Evolutionary conservation across 1,140 invertebrate genomes (phyloP).

Genomic region (Drosophila seguyi): DNA sequence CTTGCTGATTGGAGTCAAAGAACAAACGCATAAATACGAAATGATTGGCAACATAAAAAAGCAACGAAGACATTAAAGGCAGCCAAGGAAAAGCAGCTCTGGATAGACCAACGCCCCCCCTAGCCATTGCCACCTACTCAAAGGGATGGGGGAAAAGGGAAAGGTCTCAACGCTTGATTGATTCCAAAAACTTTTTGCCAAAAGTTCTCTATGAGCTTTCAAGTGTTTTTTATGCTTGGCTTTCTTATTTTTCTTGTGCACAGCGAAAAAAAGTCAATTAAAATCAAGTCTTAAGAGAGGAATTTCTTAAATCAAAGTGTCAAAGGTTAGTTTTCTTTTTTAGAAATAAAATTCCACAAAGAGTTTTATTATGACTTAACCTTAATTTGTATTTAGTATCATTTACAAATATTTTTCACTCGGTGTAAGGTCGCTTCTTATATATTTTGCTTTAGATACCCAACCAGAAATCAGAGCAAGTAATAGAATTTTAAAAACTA

Average conservation of each 20-base stretch:
- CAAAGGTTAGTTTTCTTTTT: too few relatives aligned
- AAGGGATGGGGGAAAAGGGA: neutral
- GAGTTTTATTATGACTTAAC: too few relatives aligned
- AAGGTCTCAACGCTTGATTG: slow-evolving; percentile 69
- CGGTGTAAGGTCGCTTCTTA: neutral
- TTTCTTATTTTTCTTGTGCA: slow-evolving; percentile 13
- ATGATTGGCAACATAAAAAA: slow-evolving; percentile 74
- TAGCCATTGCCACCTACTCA: slow-evolving; percentile 61
- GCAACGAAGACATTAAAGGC: slow-evolving; percentile 23
- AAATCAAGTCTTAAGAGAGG: neutral
- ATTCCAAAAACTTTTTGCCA: slow-evolving; percentile 72
- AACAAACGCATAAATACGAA: slow-evolving; percentile 78
- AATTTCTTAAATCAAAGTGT: neutral
- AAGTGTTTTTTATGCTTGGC: slow-evolving; percentile 32
- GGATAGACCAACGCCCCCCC: neutral
- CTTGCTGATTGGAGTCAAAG: slow-evolving; percentile 54
- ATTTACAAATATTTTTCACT: neutral
- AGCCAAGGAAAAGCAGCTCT: slow-evolving; percentile 7
- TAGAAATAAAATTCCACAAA: too few relatives aligned
- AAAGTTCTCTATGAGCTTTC: slow-evolving; percentile 58
- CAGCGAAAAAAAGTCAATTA: neutral
- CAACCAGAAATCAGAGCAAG: slow-evolving; percentile 62
- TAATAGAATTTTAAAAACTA: slow-evolving; percentile 81
- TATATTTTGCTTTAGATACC: slow-evolving; percentile 1
- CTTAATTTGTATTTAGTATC: neutral